A percentile compares a stretch with the other conserved stretches of the same genome.
Evolutionary conservation across 1,140 invertebrate species (phyloP).

Genomic region (Drosophila arizonae): DNA sequence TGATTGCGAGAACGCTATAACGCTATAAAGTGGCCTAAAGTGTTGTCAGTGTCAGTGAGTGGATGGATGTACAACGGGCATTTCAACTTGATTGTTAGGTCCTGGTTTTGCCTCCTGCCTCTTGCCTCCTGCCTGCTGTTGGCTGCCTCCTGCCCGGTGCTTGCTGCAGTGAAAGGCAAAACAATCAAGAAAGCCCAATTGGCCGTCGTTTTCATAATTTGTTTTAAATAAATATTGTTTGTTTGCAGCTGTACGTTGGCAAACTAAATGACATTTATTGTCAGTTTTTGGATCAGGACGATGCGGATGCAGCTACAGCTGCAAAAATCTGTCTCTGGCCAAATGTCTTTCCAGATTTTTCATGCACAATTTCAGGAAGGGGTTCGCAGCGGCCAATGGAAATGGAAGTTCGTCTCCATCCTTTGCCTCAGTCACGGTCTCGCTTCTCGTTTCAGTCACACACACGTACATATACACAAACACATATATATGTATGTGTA

Average conservation of each 20-base stretch:
- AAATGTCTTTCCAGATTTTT: conserved; percentile 78
- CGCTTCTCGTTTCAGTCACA: conserved; percentile 1
- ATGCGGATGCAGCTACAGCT: conserved; percentile 33
- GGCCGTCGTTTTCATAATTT: conserved; percentile 67
- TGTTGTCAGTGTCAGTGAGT: too few species aligned
- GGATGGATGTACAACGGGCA: too few species aligned
- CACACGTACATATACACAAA: background rate
- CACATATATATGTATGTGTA: background rate
- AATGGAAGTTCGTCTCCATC: conserved; percentile 31
- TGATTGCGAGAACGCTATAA: too few species aligned
- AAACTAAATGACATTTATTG: conserved; percentile 78
- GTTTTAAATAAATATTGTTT: conserved; percentile 76
- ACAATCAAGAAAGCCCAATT: conserved; percentile 26
- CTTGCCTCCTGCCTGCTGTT: too few species aligned
- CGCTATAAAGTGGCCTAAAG: too few species aligned
- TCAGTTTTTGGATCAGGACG: conserved; percentile 52
- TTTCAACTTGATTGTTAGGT: background rate
- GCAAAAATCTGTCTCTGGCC: conserved; percentile 34
- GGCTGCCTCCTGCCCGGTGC: too few species aligned
- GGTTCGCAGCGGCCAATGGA: conserved; percentile 23
- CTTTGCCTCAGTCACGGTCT: conserved; percentile 22
- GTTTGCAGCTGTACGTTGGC: conserved; percentile 52
- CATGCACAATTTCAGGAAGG: conserved; percentile 66
- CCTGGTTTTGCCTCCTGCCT: background rate
- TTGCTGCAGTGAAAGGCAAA: background rate